Evolutionary conservation across 2,888 invertebrate species (phyloP), one percentile per base, ranked within the genome.

Genomic region (Drosophila imparisetae): DNA sequence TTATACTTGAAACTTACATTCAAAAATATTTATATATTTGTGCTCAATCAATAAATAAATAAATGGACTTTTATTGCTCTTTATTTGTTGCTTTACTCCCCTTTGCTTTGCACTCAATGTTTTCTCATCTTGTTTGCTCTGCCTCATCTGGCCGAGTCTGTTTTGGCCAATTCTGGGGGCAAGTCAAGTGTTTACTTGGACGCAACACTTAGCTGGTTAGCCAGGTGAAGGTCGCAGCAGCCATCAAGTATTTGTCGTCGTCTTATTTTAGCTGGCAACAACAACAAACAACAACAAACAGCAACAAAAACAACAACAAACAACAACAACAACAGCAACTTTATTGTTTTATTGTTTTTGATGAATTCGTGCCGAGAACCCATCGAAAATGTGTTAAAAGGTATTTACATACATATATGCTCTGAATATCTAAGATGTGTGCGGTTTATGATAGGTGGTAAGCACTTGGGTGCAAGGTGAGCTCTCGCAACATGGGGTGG

Each of bases 161-260:
- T 29, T 32, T 15, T 32, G 27, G 57, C 38, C 42, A 21, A 4
- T 38, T 36, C 21, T 50, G 48, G 40, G 53, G 53, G 61, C 64
- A 64, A 27, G 30, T 50, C 50, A 49, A 64, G 60, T 68, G 61
- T 34, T 64, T 68, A 24, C 24, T 57, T 42, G 29, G 58, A 52
- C 30, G 30, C 50, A 40, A 38, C 42, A 53, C 61, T 70, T 58
- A 42, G 63, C 27, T 36, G 32, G 10, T 32, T 32, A 10, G 71
- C 55, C 80, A 80, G 78, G 80, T 78, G 80, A 80, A 78, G 78
- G 80, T 80, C 67, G 67, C 57, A n/a, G 38, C 72, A 75, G 63
- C 63, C 80, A 72, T 72, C 76, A 78, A 78, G 72, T 72, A 72
- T 75, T 72, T 78, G 80, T 65, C 54, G 67, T 67, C 21, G 21